Percentiles rank a stretch among this genome's conserved stretches.
Conservation (phyloP, 2,797 vertebrate species). For the Scyliorhinus canicula region DNA sequence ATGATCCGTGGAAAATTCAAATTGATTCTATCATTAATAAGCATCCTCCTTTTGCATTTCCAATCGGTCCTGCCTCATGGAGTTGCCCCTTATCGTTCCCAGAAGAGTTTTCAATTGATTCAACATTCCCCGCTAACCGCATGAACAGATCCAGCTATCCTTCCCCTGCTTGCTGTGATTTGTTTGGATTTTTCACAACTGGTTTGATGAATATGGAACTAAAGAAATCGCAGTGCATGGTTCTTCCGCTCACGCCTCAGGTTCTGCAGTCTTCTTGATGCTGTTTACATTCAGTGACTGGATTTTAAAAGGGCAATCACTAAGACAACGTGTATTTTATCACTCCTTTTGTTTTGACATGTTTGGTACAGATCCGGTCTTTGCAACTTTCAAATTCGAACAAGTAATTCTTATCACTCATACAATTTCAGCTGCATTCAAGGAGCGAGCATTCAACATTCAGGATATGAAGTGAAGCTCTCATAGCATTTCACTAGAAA, state of each 20-base stretch:
- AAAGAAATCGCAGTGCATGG: background rate
- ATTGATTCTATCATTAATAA: too few relatives aligned
- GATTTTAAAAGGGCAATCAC: background rate
- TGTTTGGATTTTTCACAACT: background rate
- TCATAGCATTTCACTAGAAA: background rate
- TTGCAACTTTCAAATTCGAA: background rate
- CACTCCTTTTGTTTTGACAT: background rate
- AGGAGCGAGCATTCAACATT: background rate
- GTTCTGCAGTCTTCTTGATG: background rate
- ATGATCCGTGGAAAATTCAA: background rate
- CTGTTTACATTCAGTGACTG: background rate
- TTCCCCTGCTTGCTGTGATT: background rate
- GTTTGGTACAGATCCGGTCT: background rate
- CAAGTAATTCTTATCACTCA: background rate
- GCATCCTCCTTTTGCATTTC: background rate
- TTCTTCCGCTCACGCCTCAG: background rate
- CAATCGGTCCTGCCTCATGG: background rate
- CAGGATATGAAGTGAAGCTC: background rate
- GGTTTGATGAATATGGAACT: background rate
- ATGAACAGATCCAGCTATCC: background rate
- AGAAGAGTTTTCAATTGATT: background rate
- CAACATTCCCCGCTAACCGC: background rate
- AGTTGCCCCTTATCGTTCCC: background rate
- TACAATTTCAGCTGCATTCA: background rate
- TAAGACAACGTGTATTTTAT: background rate